phyloP scores from a whole-genome alignment of 1,140 invertebrate genomes.

The Melitaea cinxia region DNA sequence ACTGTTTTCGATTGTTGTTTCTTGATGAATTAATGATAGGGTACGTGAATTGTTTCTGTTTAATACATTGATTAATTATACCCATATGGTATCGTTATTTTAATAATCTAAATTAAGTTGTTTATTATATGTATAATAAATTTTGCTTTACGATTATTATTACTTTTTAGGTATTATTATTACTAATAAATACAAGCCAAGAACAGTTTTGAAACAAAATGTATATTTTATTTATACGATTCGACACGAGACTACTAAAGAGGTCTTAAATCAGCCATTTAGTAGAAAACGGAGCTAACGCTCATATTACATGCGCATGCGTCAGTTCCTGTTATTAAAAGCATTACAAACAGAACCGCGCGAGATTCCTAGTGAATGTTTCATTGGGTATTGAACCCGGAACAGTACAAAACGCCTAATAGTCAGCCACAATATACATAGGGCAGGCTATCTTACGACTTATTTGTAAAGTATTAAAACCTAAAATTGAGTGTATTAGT shows the following conservation, averaged over 20 bases:
- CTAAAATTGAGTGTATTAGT: too few species aligned
- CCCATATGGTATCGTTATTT: not conserved
- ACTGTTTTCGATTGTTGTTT: slow-evolving; percentile 3
- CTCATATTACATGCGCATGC: not conserved
- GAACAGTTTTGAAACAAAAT: too few species aligned
- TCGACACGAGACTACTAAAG: too few species aligned
- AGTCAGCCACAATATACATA: slow-evolving; percentile 18
- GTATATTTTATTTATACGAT: too few species aligned
- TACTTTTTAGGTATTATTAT: too few species aligned
- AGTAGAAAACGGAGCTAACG: too few species aligned
- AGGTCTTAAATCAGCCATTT: too few species aligned
- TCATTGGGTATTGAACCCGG: slow-evolving; percentile 37
- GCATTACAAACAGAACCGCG: slow-evolving; percentile 9
- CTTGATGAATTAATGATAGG: slow-evolving; percentile 19
- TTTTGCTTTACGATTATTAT: too few species aligned
- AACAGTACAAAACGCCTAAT: slow-evolving; percentile 27
- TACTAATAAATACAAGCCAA: too few species aligned
- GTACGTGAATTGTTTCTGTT: not conserved
- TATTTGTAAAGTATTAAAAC: slow-evolving; percentile 6
- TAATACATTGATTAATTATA: not conserved
- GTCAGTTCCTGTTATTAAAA: slow-evolving; percentile 9
- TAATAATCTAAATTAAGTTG: too few species aligned
- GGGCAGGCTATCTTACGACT: slow-evolving; percentile 16
- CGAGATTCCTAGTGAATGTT: slow-evolving; percentile 21
- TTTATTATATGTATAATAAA: too few species aligned